These are phyloP conservation scores for Ispidina picta DNA, from an alignment of 2,797 vertebrate genomes.

Conservation along the genomic window DNA sequence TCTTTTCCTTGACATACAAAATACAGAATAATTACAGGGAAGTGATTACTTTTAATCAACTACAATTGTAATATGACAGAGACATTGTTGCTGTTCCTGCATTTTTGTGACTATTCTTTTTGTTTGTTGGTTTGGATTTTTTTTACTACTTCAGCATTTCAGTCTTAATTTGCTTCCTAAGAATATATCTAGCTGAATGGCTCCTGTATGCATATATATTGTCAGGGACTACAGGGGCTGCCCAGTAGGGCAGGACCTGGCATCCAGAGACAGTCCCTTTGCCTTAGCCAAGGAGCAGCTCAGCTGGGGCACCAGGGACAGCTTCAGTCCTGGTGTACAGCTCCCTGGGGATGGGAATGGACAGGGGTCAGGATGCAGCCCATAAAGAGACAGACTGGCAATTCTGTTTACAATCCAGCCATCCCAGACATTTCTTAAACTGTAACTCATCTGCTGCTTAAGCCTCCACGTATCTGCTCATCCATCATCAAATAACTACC, in stretches of 20 bases:
- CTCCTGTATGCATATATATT: background rate
- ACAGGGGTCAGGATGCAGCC: background rate
- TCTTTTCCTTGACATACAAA: conserved; percentile 8
- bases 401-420: background rate
- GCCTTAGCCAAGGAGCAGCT: background rate
- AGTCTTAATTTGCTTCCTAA: background rate
- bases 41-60: conserved; percentile 1
- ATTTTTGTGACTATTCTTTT: background rate
- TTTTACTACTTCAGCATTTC: background rate
- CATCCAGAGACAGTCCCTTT: background rate
- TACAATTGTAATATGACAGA: background rate
- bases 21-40: background rate
- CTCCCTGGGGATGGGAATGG: background rate
- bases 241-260: background rate
- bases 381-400: background rate
- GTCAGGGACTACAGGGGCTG: background rate
- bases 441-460: background rate
- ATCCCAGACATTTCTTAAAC: background rate
- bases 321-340: accelerated
- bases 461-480: background rate
- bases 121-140: no score
- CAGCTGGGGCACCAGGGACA: background rate
- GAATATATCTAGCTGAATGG: background rate
- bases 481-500: background rate
- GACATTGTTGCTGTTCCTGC: background rate